phyloP scores from a whole-genome alignment of 1,140 invertebrate genomes.

The Whitmania pigra region DNA sequence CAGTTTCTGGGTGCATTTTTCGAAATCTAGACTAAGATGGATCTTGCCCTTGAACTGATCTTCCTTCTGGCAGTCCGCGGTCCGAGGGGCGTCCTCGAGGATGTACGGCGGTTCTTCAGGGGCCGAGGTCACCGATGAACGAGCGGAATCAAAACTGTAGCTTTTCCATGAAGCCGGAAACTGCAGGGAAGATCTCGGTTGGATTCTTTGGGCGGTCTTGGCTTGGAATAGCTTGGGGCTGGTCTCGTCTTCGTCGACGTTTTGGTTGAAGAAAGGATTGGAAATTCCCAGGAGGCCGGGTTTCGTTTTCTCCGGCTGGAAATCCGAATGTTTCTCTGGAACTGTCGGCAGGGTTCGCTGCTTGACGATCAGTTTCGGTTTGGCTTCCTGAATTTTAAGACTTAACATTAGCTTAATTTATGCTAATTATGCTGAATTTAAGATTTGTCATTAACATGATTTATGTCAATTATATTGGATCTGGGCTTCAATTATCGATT shows the following conservation, averaged over 20 bases:
- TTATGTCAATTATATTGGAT: no score
- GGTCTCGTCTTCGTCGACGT: not conserved
- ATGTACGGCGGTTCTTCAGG: no score
- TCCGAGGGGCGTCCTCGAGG: no score
- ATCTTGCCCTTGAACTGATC: no score
- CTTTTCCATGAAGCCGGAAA: not conserved
- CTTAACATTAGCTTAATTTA: not conserved
- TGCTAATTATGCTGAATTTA: not conserved
- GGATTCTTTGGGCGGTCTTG: not conserved
- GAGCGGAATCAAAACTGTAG: conserved; percentile 1
- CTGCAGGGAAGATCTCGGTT: not conserved
- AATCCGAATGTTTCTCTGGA: not conserved
- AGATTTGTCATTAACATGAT: no score
- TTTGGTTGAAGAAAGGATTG: not conserved
- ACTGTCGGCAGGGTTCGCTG: not conserved
- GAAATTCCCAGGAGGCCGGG: not conserved
- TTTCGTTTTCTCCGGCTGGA: not conserved
- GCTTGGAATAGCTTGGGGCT: not conserved
- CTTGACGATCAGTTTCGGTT: conserved; percentile 6
- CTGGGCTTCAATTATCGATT: no score
- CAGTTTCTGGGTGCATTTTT: no score
- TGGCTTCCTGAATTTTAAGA: not conserved
- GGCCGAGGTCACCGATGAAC: not conserved
- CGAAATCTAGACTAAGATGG: no score
- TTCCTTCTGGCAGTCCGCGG: no score